Base-by-base conservation (phyloP, 2,888 invertebrate species). In the Alloplasta piceator region DNA sequence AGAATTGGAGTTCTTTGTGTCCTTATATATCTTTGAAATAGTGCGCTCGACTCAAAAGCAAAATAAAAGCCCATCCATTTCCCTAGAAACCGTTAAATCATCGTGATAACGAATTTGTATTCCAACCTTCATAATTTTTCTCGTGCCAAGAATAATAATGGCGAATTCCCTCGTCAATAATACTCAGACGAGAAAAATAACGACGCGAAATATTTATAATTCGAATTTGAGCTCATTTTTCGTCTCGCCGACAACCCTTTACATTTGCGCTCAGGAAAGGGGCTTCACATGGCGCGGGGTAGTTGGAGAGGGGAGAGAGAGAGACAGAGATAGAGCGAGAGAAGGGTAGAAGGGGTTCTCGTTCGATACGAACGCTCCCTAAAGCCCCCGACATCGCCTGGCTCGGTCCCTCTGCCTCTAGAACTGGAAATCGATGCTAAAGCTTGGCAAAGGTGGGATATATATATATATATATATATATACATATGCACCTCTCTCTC, bases 341-440 rank as follows among this genome's bases (percentile, higher is more conserved):
- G 43, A 52, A 61, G 12, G 76, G 43, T 48, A 16, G 14, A 71
- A 78, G 26, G 26, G 26, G 26, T 26, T 26, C 26, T 75, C 78
- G 79, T 75, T 82, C 81, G 81, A 81, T 81, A 78, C 68, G 73
- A 78, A 74, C 66, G 76, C 72, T 52, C 68, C 68, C 72, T 60
- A 71, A 74, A 78, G 66, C 71, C 68, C 38, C 75, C 16, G 84
- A 82, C 82, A 82, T 75, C 85, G 82, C 85, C 36, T 84, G 85
- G 85, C 85, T 87, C 85, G 87, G 86, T 87, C 86, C 85, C 85
- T 83, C 80, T 85, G 55, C 41, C 72, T 48, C 64, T 75, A 79
- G 86, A 89, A 89, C 90, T 89, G 89, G 90, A 91, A 90, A 91
- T 91, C 91, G 91, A 91, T 91, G 90, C 86, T 87, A 88, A 75